These are phyloP conservation scores for Theocolax elegans DNA, from an alignment of 1,140 invertebrate species.

Conservation along the genomic window DNA sequence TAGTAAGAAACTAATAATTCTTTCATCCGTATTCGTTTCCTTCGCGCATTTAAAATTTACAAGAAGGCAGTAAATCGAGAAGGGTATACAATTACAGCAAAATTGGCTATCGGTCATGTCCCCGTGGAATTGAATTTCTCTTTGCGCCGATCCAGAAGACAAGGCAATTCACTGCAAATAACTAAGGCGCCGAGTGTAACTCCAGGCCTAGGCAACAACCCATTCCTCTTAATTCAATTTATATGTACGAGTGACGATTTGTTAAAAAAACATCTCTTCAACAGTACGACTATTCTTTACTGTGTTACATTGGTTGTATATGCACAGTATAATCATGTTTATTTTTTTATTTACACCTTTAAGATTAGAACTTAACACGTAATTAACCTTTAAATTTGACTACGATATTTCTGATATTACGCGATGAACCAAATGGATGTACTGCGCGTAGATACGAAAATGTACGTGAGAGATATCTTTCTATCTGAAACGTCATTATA, in stretches of 20 bases:
- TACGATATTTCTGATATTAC: too few species aligned
- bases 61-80: conserved; percentile 8
- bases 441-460: too few species aligned
- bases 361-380: too few species aligned
- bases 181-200: conserved; percentile 23
- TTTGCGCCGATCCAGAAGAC: conserved; percentile 12
- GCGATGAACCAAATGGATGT: too few species aligned
- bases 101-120: conserved; percentile 5
- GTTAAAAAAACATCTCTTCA: background rate
- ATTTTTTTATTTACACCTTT: too few species aligned
- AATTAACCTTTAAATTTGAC: too few species aligned
- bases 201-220: conserved; percentile 44
- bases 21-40: background rate
- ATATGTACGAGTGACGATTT: conserved; percentile 19
- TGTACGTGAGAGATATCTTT: too few species aligned
- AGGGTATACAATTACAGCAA: background rate
- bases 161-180: conserved; percentile 61
- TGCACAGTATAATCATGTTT: too few species aligned
- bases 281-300: background rate
- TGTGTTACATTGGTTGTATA: too few species aligned
- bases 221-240: conserved; percentile 43
- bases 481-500: too few species aligned
- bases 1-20: too few species aligned
- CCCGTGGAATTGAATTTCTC: background rate
- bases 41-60: background rate